Evolutionary conservation across 2,888 invertebrate species (phyloP).

Genomic region (Eupithecia exiguata): DNA sequence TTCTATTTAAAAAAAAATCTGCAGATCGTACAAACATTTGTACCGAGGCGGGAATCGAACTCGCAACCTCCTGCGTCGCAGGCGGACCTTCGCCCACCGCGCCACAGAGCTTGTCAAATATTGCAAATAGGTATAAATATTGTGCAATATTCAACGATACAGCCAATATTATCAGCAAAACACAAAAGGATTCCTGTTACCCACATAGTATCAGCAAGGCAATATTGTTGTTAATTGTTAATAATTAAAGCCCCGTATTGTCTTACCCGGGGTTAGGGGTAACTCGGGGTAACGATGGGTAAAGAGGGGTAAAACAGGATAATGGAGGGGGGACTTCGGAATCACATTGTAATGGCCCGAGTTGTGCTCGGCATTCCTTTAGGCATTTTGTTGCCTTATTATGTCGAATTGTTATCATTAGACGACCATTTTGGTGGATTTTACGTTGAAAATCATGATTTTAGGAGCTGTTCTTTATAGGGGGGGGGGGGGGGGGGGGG

Average conservation of each 20-base stretch:
- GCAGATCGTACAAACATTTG: no score
- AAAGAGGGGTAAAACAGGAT: slow-evolving; percentile 14
- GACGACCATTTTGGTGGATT: slow-evolving; percentile 20
- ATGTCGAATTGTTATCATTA: slow-evolving; percentile 21
- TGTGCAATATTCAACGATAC: background rate
- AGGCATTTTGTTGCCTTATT: slow-evolving; percentile 27
- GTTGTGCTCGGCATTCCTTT: slow-evolving; percentile 22
- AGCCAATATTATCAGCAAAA: slow-evolving; percentile 16
- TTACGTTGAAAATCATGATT: slow-evolving; percentile 17
- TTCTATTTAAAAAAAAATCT: no score
- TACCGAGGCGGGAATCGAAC: no score
- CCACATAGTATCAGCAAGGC: slow-evolving; percentile 30
- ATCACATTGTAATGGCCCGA: slow-evolving; percentile 34
- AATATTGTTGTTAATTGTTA: slow-evolving; percentile 37
- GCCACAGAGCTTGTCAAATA: no score
- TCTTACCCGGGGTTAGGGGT: slow-evolving; percentile 26
- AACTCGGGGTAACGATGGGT: slow-evolving; percentile 25
- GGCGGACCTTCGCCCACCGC: no score
- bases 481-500: background rate
- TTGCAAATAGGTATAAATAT: background rate
- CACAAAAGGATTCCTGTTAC: slow-evolving; percentile 28
- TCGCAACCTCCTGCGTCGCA: no score
- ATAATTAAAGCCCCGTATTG: slow-evolving; percentile 35
- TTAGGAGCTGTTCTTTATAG: slow-evolving; percentile 6
- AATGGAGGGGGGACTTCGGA: slow-evolving; percentile 25